phyloP scores from a whole-genome alignment of 2,888 invertebrate genomes.

The Steromphala cineraria region DNA sequence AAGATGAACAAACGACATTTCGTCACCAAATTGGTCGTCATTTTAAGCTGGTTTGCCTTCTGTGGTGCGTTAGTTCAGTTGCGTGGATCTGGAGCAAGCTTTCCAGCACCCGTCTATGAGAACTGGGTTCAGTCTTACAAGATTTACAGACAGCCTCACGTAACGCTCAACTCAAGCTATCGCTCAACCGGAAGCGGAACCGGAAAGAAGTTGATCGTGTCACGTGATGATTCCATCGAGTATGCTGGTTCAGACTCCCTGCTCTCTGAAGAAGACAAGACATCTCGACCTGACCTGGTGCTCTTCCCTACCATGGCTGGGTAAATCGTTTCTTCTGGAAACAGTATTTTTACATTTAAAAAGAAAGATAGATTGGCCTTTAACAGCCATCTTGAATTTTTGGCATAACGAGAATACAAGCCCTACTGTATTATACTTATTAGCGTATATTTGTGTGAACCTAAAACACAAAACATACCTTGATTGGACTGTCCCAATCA shows the following conservation, averaged over 20 bases:
- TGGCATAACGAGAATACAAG: too few species aligned
- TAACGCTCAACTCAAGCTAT: slow-evolving; percentile 51
- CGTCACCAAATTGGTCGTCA: too few species aligned
- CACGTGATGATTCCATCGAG: slow-evolving; percentile 29
- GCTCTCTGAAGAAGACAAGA: slow-evolving; percentile 39
- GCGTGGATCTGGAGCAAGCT: slow-evolving; percentile 36
- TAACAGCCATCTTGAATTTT: too few species aligned
- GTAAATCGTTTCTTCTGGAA: slow-evolving; percentile 34
- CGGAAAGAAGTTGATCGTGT: slow-evolving; percentile 50
- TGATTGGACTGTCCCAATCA: too few species aligned
- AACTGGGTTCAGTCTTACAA: slow-evolving; percentile 35
- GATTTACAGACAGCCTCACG: slow-evolving; percentile 29
- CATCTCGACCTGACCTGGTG: slow-evolving; percentile 44
- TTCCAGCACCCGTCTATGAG: slow-evolving; percentile 34
- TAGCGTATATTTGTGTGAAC: too few species aligned
- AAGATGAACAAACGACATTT: too few species aligned
- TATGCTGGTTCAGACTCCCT: slow-evolving; percentile 62
- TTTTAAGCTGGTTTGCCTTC: too few species aligned
- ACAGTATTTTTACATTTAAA: too few species aligned
- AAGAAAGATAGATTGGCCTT: too few species aligned
- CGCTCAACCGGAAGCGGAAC: slow-evolving; percentile 54
- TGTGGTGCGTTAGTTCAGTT: background rate
- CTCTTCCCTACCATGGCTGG: slow-evolving; percentile 67
- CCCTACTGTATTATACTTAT: too few species aligned
- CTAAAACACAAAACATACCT: too few species aligned